Base-by-base conservation (phyloP, 2,888 invertebrate species). In the Pomacea canaliculata region DNA sequence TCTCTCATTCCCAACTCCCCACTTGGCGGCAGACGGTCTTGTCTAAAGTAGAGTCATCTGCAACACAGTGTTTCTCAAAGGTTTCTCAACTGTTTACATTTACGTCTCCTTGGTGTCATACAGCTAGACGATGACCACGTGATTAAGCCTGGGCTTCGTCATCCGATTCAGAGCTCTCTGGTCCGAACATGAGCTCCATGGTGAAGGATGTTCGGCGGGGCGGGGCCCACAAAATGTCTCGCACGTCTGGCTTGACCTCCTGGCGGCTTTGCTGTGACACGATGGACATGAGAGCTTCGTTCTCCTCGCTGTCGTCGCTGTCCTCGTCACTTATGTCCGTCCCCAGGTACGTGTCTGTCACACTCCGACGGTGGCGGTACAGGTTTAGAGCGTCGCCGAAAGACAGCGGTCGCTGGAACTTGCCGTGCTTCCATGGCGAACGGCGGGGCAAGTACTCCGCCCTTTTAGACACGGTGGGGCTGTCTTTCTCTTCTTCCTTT, bases 301-400 rank as follows among this genome's bases (percentile, higher is more conserved):
- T 73, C 19, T 70, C 63, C 16, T 76, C 73, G 63, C 66, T 66
- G 67, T 23, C 67, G 18, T 75, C 75, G n/a, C 73, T 76, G 5
- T n/a, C 48, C 18, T 76, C 77, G n/a, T 76, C 79, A 1, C 59
- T 46, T 5, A 77, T 77, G 8, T 77, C 77, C 12, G 66, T 70
- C 12, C 79, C 79, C 60, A 80, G 72, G 69, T 78, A 80, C 1
- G 79, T 80, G 56, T 80, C 79, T 7, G 79, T 80, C 5, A 80
- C 73, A 37, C 79, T 80, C 4, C 68, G 68, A 0, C 79, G 71
- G 37, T 80, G 79, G 7, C 71, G 67, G 78, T 80, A 80, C 46
- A 78, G 71, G 73, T 80, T 80, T 19, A 76, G 56, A 3, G 79
- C 78, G 69, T 80, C 76, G 13, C 68, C 69, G 9, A 68, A 46